Conservation (phyloP, 2,888 invertebrate genomes). For the Melinopterus prodromus region DNA sequence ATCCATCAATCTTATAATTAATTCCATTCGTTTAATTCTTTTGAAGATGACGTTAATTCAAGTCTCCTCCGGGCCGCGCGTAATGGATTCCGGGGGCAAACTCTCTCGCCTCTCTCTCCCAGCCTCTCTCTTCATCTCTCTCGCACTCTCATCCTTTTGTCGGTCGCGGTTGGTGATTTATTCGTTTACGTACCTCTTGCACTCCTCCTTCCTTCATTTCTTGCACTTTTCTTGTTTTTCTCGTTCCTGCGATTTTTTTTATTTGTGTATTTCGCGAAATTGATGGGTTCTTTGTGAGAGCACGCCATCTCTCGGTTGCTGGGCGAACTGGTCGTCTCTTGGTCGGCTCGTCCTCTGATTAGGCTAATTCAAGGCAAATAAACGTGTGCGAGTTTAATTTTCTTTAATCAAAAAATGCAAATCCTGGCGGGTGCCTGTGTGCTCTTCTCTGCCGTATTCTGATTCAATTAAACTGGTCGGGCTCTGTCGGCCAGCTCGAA, state of each 20-base stretch:
- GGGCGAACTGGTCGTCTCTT: not conserved
- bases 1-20: slow-evolving; percentile 64
- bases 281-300: slow-evolving; percentile 5
- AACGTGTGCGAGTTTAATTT: slow-evolving; percentile 38
- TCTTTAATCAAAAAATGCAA: slow-evolving; percentile 42
- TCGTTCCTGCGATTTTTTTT: not conserved
- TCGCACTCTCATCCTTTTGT: slow-evolving; percentile 8
- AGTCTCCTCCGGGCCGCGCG: slow-evolving; percentile 43
- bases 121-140: slow-evolving; percentile 9
- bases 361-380: slow-evolving; percentile 18
- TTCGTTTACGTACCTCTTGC: slow-evolving; percentile 11
- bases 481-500: slow-evolving; percentile 6
- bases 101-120: slow-evolving; percentile 8
- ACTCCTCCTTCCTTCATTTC: not conserved
- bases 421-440: slow-evolving; percentile 25
- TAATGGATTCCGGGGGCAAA: slow-evolving; percentile 54
- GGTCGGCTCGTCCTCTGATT: not conserved
- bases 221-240: not conserved
- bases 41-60: slow-evolving; percentile 63
- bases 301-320: not conserved
- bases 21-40: slow-evolving; percentile 63
- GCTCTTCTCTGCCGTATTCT: slow-evolving; percentile 31
- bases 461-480: slow-evolving; percentile 37
- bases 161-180: slow-evolving; percentile 15
- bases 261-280: not conserved